Evolutionary conservation across 2,797 vertebrate genomes (phyloP).

Genomic region (Sarcophilus harrisii): DNA sequence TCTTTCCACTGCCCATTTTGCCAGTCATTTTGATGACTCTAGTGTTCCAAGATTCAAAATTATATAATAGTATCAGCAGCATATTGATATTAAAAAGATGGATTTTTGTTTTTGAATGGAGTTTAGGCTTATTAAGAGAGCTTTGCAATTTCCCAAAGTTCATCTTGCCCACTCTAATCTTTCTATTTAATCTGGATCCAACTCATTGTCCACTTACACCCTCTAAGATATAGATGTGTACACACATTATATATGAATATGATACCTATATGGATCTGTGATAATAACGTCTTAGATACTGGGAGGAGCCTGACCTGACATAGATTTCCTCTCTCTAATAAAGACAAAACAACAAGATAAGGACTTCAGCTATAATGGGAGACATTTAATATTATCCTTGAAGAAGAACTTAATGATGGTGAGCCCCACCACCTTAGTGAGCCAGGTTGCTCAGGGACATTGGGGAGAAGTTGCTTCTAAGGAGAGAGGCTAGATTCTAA

Average conservation of each 20-base stretch:
- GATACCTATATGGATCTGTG: neutral
- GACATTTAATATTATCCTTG: neutral
- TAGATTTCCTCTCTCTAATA: neutral
- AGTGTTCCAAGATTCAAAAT: neutral
- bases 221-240: neutral
- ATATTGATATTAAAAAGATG: neutral
- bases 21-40: neutral
- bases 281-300: neutral
- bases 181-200: neutral
- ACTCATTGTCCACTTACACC: neutral
- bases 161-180: neutral
- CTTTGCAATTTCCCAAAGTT: neutral
- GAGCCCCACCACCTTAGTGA: neutral
- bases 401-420: neutral
- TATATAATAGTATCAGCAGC: neutral
- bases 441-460: neutral
- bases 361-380: neutral
- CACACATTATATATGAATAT: neutral
- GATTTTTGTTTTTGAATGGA: neutral
- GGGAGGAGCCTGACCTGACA: neutral
- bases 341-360: neutral
- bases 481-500: neutral
- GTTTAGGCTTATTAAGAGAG: neutral
- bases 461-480: neutral
- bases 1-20: neutral